Conservation (phyloP, 2,888 invertebrate species). For the Tachina fera region DNA sequence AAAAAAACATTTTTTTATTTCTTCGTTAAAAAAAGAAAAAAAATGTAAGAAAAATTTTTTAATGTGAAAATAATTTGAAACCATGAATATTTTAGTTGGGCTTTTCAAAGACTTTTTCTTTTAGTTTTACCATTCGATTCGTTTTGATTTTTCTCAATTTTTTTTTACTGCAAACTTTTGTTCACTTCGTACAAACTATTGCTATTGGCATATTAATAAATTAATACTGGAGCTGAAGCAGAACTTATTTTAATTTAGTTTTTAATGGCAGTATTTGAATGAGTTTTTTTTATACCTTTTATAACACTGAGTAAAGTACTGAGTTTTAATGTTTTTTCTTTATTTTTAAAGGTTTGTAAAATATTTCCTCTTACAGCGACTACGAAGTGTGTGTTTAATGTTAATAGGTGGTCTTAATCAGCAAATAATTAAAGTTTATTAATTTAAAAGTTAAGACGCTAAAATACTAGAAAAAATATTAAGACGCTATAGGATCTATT, state of each 20-base stretch:
- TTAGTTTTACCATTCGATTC: conserved; percentile 15
- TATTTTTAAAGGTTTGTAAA: neutral
- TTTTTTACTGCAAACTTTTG: neutral
- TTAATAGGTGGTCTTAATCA: no score
- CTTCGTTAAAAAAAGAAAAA: neutral
- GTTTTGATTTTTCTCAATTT: conserved; percentile 10
- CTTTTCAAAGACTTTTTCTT: neutral
- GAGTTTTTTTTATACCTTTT: neutral
- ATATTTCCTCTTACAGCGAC: no score
- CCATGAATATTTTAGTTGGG: conserved; percentile 9
- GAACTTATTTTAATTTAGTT: neutral
- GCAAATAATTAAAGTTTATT: no score
- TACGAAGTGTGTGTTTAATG: no score
- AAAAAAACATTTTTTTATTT: neutral
- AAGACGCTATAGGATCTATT: no score
- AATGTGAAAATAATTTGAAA: neutral
- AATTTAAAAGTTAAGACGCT: no score
- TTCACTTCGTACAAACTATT: conserved; percentile 40
- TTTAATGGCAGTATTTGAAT: neutral
- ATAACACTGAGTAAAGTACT: neutral
- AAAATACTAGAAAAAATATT: no score
- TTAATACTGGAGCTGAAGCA: conserved; percentile 20
- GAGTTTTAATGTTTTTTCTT: neutral
- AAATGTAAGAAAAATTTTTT: neutral
- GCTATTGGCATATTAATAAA: conserved; percentile 57